phyloP scores from a whole-genome alignment of 2,888 invertebrate genomes.

The Lobophora halterata region DNA sequence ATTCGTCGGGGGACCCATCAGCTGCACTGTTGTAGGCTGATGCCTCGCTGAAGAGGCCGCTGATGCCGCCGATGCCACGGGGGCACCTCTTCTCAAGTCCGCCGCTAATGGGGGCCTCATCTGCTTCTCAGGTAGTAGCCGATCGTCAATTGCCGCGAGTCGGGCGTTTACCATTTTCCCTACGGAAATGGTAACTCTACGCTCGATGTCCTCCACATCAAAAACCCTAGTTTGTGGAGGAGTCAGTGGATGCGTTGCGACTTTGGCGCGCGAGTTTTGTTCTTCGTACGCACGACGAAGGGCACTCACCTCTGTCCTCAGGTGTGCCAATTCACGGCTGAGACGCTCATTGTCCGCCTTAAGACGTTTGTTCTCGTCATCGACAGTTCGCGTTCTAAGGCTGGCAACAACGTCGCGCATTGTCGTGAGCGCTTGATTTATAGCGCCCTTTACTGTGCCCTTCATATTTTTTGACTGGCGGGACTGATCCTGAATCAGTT shows the following conservation, averaged over 20 bases:
- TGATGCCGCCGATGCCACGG: background rate
- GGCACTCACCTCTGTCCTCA: background rate
- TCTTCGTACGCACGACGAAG: background rate
- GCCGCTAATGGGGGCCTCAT: background rate
- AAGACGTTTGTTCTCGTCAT: background rate
- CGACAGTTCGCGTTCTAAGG: background rate
- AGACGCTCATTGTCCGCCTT: background rate
- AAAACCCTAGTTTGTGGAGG: background rate
- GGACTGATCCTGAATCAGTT: too few species aligned
- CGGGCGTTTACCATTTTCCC: background rate
- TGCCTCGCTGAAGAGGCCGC: background rate
- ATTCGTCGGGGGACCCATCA: too few species aligned
- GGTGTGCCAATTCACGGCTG: background rate
- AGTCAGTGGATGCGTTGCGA: background rate
- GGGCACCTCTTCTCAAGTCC: background rate
- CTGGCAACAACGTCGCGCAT: background rate
- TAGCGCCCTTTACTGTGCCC: background rate
- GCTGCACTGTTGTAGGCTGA: background rate
- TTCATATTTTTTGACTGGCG: background rate
- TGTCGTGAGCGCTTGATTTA: background rate
- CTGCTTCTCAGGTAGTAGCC: slow-evolving; percentile 2
- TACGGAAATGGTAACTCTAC: background rate
- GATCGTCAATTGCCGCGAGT: background rate
- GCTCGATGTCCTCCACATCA: background rate
- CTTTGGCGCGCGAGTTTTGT: background rate